Evolutionary conservation across 2,797 vertebrate species (phyloP).

Genomic region (Lutjanus campechanus): DNA sequence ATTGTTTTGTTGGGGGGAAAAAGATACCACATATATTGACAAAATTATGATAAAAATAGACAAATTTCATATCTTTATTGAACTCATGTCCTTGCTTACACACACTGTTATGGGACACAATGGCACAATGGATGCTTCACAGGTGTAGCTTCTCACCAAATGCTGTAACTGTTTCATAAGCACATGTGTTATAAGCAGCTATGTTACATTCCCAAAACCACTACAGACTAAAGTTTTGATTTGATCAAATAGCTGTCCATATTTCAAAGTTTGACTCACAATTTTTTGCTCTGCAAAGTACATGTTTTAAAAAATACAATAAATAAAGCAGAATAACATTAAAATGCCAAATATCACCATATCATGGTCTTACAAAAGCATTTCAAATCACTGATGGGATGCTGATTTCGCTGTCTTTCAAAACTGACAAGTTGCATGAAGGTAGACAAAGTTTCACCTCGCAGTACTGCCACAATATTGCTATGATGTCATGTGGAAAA

Average conservation of each 20-base stretch:
- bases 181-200: constrained; percentile 29
- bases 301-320: constrained; percentile 28
- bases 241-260: constrained; percentile 42
- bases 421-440: constrained; percentile 38
- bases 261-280: constrained; percentile 8
- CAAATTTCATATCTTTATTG: constrained; percentile 47
- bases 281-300: constrained; percentile 35
- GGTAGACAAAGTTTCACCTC: constrained; percentile 47
- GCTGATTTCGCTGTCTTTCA: constrained; percentile 34
- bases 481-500: constrained; percentile 24
- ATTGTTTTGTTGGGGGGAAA: constrained; percentile 60
- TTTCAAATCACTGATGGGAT: constrained; percentile 43
- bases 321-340: constrained; percentile 34
- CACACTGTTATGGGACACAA: constrained; percentile 43
- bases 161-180: constrained; percentile 35
- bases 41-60: constrained; percentile 64
- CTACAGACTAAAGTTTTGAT: constrained; percentile 41
- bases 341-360: constrained; percentile 47
- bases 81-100: constrained; percentile 35
- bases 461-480: constrained; percentile 47
- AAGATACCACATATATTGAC: constrained; percentile 32
- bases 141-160: constrained; percentile 47
- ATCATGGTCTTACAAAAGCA: constrained; percentile 41
- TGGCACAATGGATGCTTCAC: constrained; percentile 54
- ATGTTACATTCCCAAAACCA: constrained; percentile 39